Base-by-base conservation (phyloP, 2,888 invertebrate genomes). In the Hoplodrina ambigua region DNA sequence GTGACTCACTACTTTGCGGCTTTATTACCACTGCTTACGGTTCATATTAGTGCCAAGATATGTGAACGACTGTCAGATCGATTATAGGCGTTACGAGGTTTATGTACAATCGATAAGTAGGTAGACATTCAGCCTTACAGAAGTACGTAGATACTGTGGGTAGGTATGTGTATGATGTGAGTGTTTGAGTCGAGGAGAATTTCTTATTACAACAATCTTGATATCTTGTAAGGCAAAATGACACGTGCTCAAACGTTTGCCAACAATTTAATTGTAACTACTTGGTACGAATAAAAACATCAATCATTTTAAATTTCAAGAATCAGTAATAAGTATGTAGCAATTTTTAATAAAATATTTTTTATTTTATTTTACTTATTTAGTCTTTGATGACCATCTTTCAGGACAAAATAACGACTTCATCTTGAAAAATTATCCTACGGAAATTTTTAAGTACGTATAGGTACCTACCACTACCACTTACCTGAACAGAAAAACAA, bases 91-190 rank as follows among this genome's bases (percentile, higher is more conserved):
- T 72, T 67, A 78, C 81, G 57, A 69, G 57, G 81, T 67, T 64
- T 71, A 65, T 72, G 67, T 68, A 59, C 68, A 68, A 82, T 79
- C 73, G 73, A 82, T 74, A 80, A 66, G 59, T 63, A 67, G 46
- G 59, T 63, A 67, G 46, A 67, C 41, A 66, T 66, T 66, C 49
- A 80, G 41, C 62, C 72, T 70, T 57, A 64, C 25, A 63, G 46
- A 52, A 59, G 15, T 69, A 61, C 3, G 52, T 59, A 61, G 20
- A 13, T 55, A 53, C 13, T 37, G 25, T 49, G 44, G 19, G 17
- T 69, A 59, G 0, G 19, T 66, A 46, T 25, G 25, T 25, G 25
- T 54, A 33, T 20, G n/a, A 54, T 67, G 19, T 55, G 15, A 25
- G 17, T 59, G n/a, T 37, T 53, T 7, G n/a, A 66, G n/a, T 52